Evolutionary conservation across 2,113 vertebrate genomes (phyloP).

Genomic region (Mohoua ochrocephala): DNA sequence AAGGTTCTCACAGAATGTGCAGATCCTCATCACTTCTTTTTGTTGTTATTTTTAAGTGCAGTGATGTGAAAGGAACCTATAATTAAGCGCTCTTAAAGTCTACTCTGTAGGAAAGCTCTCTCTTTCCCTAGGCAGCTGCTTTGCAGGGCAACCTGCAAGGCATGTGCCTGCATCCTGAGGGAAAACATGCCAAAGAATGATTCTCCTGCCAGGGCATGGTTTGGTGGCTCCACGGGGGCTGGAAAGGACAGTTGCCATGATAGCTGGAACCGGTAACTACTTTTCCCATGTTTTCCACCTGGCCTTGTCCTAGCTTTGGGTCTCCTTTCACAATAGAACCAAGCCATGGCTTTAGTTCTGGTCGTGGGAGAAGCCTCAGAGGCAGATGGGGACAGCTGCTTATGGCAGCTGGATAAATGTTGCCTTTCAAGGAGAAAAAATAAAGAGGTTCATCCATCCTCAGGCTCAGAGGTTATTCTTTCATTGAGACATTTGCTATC

Average conservation of each 20-base stretch:
- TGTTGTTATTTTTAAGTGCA: not conserved
- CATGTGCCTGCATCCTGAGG: not conserved
- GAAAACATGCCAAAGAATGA: not conserved
- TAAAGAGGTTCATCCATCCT: not conserved
- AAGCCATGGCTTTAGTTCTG: not conserved
- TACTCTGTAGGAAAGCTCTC: not conserved
- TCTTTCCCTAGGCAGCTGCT: not conserved
- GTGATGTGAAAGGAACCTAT: not conserved
- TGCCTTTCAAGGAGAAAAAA: not conserved
- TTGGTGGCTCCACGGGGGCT: not conserved
- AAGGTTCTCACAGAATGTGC: not conserved
- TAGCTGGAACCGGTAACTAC: not conserved
- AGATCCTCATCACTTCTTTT: accelerated
- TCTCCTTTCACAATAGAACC: not conserved
- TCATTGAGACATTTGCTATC: not conserved
- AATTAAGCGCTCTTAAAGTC: not conserved
- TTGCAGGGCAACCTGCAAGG: not conserved
- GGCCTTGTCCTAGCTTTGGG: not conserved
- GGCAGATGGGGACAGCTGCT: not conserved
- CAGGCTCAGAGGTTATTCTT: not conserved
- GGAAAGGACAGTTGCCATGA: not conserved
- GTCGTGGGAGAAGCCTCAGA: not conserved
- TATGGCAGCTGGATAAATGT: not conserved
- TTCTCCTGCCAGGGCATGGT: not conserved
- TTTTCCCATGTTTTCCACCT: not conserved